phyloP scores from a whole-genome alignment of 1,140 invertebrate species.

The Hyphantria cunea region DNA sequence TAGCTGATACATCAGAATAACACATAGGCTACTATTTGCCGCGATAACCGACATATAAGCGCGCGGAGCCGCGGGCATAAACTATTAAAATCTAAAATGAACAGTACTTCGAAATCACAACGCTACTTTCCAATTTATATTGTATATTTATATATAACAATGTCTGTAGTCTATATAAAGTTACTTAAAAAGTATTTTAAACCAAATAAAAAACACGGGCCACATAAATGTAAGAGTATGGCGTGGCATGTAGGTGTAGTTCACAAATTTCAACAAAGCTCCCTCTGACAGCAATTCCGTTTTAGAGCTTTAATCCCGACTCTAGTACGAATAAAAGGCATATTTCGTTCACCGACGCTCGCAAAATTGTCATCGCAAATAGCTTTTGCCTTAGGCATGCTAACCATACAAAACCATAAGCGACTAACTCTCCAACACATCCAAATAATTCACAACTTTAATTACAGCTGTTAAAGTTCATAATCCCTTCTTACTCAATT shows the following conservation, averaged over 20 bases:
- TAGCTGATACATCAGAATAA: too few relatives aligned
- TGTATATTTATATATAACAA: too few relatives aligned
- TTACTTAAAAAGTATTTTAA: neutral
- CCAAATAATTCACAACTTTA: conserved; percentile 37
- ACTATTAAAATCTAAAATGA: too few relatives aligned
- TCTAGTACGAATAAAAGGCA: conserved; percentile 78
- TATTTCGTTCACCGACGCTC: conserved; percentile 76
- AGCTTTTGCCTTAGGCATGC: conserved; percentile 70
- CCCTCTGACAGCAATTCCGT: conserved; percentile 73
- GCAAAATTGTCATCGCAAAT: conserved; percentile 81
- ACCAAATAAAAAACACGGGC: conserved; percentile 5
- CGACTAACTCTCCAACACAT: conserved; percentile 33
- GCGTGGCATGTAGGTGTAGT: conserved; percentile 46
- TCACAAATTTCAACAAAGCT: conserved; percentile 67
- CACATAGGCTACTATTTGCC: too few relatives aligned
- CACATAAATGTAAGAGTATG: conserved; percentile 2
- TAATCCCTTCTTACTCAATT: conserved; percentile 18
- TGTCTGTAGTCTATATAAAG: too few relatives aligned
- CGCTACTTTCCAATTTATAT: too few relatives aligned
- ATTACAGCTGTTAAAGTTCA: conserved; percentile 19
- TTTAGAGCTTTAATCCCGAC: conserved; percentile 77
- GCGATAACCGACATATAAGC: too few relatives aligned
- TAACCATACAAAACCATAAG: conserved; percentile 45
- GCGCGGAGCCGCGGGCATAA: too few relatives aligned
- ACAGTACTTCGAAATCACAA: too few relatives aligned